A percentile compares a stretch with the other conserved stretches of the same genome.
These are phyloP conservation scores for Myrmecophaga tridactyla DNA, from an alignment of 2,113 vertebrate genomes.

Conservation along the genomic window DNA sequence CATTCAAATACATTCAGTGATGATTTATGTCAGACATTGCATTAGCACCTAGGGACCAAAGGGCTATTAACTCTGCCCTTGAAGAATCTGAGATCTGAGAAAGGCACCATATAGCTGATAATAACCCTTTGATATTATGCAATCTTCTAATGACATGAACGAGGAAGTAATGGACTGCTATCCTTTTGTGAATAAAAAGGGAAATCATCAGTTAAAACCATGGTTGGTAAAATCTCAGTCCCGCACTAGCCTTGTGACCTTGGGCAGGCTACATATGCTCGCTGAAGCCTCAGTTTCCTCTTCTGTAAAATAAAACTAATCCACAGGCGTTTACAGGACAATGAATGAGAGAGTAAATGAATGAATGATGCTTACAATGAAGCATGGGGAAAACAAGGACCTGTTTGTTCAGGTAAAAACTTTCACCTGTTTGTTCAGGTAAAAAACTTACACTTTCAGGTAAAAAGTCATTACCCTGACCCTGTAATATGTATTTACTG, in stretches of 20 bases:
- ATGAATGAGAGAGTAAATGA: neutral
- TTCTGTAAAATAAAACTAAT: neutral
- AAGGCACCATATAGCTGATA: neutral
- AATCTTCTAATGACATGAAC: neutral
- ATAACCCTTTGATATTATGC: neutral
- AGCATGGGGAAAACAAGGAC: neutral
- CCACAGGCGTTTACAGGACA: neutral
- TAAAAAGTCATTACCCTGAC: too few species aligned
- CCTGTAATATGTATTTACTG: neutral
- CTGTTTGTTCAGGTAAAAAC: neutral
- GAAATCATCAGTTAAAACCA: neutral
- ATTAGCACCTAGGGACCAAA: neutral
- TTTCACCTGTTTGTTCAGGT: too few species aligned
- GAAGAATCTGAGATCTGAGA: neutral
- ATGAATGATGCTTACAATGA: neutral
- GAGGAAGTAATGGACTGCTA: neutral
- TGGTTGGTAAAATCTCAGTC: neutral
- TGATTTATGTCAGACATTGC: neutral
- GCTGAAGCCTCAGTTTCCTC: neutral
- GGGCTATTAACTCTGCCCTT: neutral
- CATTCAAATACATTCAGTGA: neutral
- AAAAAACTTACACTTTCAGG: too few species aligned
- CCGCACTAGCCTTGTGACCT: neutral
- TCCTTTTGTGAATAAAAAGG: neutral
- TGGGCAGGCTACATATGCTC: neutral